phyloP scores from a whole-genome alignment of 2,113 vertebrate genomes.

The Brachyhypopomus occidentalis region DNA sequence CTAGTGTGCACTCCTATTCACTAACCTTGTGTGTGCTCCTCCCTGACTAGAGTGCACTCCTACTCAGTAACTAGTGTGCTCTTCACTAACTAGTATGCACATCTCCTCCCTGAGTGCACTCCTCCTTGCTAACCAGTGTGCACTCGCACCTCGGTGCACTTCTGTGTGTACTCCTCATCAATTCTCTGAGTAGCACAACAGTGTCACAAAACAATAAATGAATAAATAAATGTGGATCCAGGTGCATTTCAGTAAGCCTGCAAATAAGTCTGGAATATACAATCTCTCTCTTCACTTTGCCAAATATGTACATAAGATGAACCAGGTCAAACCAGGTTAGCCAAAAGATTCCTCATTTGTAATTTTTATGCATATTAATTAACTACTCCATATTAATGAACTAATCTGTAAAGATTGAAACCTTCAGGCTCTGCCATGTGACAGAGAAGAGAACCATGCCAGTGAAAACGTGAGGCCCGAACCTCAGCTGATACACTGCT shows the following conservation, averaged over 20 bases:
- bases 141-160: too few relatives aligned
- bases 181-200: neutral
- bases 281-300: neutral
- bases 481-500: neutral
- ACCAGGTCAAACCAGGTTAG: neutral
- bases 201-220: neutral
- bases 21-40: too few relatives aligned
- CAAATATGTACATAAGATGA: conserved; percentile 11
- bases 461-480: neutral
- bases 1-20: neutral
- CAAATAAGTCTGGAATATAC: neutral
- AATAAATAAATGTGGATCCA: neutral
- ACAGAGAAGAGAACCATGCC: neutral
- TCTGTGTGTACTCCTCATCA: neutral
- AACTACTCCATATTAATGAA: neutral
- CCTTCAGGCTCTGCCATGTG: neutral
- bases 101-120: too few relatives aligned
- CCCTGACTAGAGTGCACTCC: too few relatives aligned
- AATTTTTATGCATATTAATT: neutral
- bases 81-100: too few relatives aligned
- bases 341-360: neutral
- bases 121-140: too few relatives aligned
- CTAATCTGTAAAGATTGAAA: too few relatives aligned
- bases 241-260: conserved; percentile 9
- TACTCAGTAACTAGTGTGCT: too few relatives aligned